A percentile compares a stretch with the other conserved stretches of the same genome.
phyloP scores from a whole-genome alignment of 2,797 vertebrate species.

The Acanthiza pusilla region DNA sequence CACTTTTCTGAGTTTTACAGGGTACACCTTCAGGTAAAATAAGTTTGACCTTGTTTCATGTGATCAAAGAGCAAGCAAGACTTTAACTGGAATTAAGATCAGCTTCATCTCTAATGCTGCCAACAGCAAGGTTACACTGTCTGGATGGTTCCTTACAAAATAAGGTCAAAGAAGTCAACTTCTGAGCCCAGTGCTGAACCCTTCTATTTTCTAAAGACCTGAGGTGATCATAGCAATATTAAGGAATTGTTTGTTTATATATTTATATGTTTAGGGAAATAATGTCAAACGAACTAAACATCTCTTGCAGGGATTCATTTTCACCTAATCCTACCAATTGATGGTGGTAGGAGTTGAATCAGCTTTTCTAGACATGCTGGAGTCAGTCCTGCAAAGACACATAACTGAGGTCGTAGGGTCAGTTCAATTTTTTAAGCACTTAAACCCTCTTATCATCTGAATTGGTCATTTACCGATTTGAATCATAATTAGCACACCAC shows the following conservation, averaged over 20 bases:
- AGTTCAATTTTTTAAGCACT: background rate
- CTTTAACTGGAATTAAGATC: constrained; percentile 3
- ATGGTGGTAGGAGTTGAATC: background rate
- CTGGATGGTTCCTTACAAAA: background rate
- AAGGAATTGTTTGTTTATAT: background rate
- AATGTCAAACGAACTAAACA: background rate
- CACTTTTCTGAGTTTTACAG: constrained; percentile 10
- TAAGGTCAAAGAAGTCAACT: background rate
- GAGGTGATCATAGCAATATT: background rate
- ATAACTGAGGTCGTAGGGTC: background rate
- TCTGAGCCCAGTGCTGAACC: background rate
- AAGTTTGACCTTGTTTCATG: constrained; percentile 32
- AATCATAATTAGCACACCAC: background rate
- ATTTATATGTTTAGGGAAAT: background rate
- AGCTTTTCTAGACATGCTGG: background rate
- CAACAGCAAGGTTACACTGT: constrained; percentile 3
- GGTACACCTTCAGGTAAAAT: constrained; percentile 14
- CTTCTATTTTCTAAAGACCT: background rate
- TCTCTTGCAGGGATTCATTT: background rate
- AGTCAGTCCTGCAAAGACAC: background rate
- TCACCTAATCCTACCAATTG: background rate
- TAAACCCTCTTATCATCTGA: background rate
- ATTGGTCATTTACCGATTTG: background rate
- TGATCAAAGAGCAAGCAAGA: constrained; percentile 27
- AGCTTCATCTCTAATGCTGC: background rate